phyloP scores from a whole-genome alignment of 2,797 vertebrate genomes.

The Gymnothorax javanicus region DNA sequence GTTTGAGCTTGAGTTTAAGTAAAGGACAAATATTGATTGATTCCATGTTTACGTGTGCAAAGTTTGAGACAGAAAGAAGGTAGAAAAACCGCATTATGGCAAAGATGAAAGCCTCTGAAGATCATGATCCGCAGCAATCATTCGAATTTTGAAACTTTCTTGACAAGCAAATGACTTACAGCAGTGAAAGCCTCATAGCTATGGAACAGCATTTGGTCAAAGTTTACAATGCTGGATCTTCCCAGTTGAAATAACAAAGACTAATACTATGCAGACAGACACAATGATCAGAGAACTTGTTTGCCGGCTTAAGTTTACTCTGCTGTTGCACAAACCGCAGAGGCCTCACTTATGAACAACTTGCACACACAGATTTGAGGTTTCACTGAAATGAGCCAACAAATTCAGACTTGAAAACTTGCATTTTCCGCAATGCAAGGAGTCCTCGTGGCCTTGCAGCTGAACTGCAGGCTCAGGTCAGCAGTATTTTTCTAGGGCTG shows the following conservation, averaged over 20 bases:
- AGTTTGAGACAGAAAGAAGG: background rate
- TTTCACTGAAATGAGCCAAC: no score
- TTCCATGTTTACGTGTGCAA: background rate
- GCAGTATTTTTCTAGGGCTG: no score
- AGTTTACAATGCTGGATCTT: background rate
- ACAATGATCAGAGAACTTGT: background rate
- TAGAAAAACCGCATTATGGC: background rate
- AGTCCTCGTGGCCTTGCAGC: no score
- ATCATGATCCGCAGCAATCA: background rate
- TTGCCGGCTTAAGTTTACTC: no score
- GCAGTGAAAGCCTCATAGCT: background rate
- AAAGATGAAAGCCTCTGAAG: background rate
- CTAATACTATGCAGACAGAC: background rate
- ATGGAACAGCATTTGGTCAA: background rate
- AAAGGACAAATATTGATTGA: background rate
- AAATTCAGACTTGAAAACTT: no score
- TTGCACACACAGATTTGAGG: no score
- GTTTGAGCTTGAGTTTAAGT: background rate
- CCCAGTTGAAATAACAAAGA: background rate
- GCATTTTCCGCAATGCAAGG: no score
- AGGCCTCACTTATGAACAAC: no score
- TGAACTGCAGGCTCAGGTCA: no score
- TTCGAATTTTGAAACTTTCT: background rate
- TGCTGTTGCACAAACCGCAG: no score
- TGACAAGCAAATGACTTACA: background rate